Evolutionary conservation across 2,888 invertebrate genomes (phyloP).

Genomic region (Quadriops clusia): DNA sequence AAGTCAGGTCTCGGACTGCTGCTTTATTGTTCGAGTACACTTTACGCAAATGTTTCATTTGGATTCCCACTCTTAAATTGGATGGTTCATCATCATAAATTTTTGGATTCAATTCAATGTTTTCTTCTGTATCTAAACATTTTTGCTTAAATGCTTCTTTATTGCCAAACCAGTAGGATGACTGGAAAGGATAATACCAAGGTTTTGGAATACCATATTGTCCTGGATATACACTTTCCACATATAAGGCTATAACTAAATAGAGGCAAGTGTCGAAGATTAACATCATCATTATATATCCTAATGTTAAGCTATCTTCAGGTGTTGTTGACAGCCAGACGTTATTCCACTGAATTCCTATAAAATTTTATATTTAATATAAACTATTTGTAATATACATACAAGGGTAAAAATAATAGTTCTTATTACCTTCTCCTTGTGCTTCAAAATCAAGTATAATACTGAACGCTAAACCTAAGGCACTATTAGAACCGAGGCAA

Average conservation of each 20-base stretch:
- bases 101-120: slow-evolving; percentile 19
- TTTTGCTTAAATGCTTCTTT: too few relatives aligned
- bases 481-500: slow-evolving; percentile 63
- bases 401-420: too few relatives aligned
- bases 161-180: slow-evolving; percentile 36
- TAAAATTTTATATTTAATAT: slow-evolving; percentile 1
- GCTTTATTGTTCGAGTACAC: slow-evolving; percentile 42
- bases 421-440: slow-evolving; percentile 54
- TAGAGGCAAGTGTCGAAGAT: slow-evolving; percentile 58
- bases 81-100: slow-evolving; percentile 42
- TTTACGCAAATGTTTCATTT: slow-evolving; percentile 49
- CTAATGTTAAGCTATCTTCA: slow-evolving; percentile 58
- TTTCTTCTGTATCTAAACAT: slow-evolving; percentile 13
- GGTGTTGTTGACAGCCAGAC: slow-evolving; percentile 49
- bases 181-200: slow-evolving; percentile 67
- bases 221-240: slow-evolving; percentile 80
- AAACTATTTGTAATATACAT: not conserved
- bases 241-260: slow-evolving; percentile 65
- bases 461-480: slow-evolving; percentile 69
- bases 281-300: slow-evolving; percentile 60
- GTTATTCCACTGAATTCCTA: slow-evolving; percentile 52
- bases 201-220: slow-evolving; percentile 18
- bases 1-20: slow-evolving; percentile 56
- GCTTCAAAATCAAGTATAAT: slow-evolving; percentile 61
- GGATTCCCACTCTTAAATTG: slow-evolving; percentile 39